Evolutionary conservation across 2,888 invertebrate genomes (phyloP), one percentile per base, ranked within the genome.

Genomic region (Xanthostigma xanthostigma): DNA sequence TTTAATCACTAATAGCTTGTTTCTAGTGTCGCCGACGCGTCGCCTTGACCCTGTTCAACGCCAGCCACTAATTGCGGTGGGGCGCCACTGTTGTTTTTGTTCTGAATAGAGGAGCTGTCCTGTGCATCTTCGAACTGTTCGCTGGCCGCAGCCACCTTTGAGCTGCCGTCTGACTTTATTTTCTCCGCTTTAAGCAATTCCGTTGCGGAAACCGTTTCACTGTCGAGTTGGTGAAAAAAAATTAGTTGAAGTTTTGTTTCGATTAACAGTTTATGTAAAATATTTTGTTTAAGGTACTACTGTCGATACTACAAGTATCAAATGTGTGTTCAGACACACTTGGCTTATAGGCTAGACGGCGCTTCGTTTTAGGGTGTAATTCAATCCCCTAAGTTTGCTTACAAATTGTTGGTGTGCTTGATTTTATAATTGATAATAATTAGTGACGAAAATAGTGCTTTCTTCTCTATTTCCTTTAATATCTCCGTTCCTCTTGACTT

Each of bases 41-140:
- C 68, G 14, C 67, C 68, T 55, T 68, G 67, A 9, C 68, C 68
- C 36, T 63, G 59, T 10, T 45, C 37, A 27, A 37, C 17, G 17
- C 11, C 13, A 13, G 12, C 14, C 10, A 9, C 27, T 9, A 40
- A 17, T 4, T 3, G 27, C 27, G 27, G 1, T 27, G 27, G 1
- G 27, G 5, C 27, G 5, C 27, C 27, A 6, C 41, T 13, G 27
- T 9, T 17, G 27, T 41, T 41, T 9, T 40, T 41, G 14, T 40
- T 33, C 33, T 46, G 40, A 27, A 46, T 44, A 1, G 44, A 12
- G 11, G 41, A n/a, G 12, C 9, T 35, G 41, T 11, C 36, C 8
- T 36, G 33, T 5, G 34, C 35, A 35, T 46, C 12, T 14, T 37
- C 39, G 14, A 40, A 40, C 9, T 27, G 45, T 36, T 36, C 37